Conservation (phyloP, 1,140 invertebrate species). For the Drosophila sucinea region DNA sequence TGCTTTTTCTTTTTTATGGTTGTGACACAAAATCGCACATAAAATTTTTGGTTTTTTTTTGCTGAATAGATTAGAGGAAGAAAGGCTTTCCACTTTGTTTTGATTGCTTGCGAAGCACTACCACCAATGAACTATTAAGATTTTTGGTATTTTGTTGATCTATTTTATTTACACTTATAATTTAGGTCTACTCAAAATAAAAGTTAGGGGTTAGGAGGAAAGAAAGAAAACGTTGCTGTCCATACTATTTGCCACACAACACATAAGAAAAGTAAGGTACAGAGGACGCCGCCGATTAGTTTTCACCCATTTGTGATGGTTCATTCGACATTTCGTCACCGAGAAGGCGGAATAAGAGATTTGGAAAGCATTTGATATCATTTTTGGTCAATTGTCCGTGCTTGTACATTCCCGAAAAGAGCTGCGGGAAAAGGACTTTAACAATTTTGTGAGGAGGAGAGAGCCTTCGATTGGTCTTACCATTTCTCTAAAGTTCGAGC, state of each 20-base stretch:
- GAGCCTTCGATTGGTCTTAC: not conserved
- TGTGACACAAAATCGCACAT: slow-evolving; percentile 43
- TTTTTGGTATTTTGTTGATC: too few relatives aligned
- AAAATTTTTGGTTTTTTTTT: slow-evolving; percentile 38
- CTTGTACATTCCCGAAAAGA: slow-evolving; percentile 65
- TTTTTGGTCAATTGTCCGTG: slow-evolving; percentile 67
- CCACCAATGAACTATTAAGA: too few relatives aligned
- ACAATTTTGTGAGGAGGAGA: not conserved
- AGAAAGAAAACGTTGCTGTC: too few relatives aligned
- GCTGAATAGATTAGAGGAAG: slow-evolving; percentile 35
- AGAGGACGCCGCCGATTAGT: not conserved
- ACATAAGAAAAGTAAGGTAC: too few relatives aligned
- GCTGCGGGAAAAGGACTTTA: slow-evolving; percentile 31
- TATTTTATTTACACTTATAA: too few relatives aligned
- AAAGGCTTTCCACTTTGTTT: slow-evolving; percentile 23
- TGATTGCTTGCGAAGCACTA: slow-evolving; percentile 20
- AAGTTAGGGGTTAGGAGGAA: too few relatives aligned
- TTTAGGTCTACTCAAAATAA: too few relatives aligned
- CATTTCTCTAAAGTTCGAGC: slow-evolving; percentile 35
- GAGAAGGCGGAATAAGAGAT: slow-evolving; percentile 51
- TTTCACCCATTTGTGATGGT: not conserved
- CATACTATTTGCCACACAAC: too few relatives aligned
- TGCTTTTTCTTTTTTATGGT: slow-evolving; percentile 50
- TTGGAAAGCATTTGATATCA: slow-evolving; percentile 70
- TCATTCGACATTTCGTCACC: not conserved